phyloP scores from a whole-genome alignment of 2,888 invertebrate genomes.

The Nephrotoma appendiculata region DNA sequence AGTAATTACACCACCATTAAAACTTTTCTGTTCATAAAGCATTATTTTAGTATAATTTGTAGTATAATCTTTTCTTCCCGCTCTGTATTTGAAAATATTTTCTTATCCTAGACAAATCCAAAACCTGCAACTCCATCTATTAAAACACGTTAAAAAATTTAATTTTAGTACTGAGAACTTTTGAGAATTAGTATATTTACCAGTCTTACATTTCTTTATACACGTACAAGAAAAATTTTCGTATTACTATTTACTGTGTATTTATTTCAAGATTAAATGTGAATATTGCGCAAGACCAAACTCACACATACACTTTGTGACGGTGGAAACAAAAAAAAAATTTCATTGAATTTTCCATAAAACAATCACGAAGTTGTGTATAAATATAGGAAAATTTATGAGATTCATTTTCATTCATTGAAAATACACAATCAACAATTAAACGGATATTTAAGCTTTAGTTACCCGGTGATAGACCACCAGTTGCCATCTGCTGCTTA shows the following conservation, averaged over 20 bases:
- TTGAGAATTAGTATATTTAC: not conserved
- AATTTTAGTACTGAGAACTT: no score
- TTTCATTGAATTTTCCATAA: not conserved
- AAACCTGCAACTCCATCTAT: not conserved
- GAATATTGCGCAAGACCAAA: not conserved
- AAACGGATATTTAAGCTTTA: not conserved
- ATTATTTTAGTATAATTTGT: no score
- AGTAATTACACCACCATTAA: not conserved
- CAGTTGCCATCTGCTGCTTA: not conserved
- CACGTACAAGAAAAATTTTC: not conserved
- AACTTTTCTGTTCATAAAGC: no score
- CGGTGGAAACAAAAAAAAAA: not conserved
- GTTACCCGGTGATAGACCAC: constrained; percentile 4
- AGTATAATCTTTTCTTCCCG: no score
- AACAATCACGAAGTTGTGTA: not conserved
- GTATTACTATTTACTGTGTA: not conserved
- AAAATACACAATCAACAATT: not conserved
- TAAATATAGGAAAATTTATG: not conserved
- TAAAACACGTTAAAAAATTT: no score
- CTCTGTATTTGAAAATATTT: no score
- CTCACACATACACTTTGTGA: not conserved
- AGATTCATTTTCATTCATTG: not conserved
- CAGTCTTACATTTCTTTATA: not conserved
- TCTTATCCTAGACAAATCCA: no score
- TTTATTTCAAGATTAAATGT: not conserved